Base-by-base conservation (phyloP, 2,113 vertebrate genomes). In the Tapirus terrestris region DNA sequence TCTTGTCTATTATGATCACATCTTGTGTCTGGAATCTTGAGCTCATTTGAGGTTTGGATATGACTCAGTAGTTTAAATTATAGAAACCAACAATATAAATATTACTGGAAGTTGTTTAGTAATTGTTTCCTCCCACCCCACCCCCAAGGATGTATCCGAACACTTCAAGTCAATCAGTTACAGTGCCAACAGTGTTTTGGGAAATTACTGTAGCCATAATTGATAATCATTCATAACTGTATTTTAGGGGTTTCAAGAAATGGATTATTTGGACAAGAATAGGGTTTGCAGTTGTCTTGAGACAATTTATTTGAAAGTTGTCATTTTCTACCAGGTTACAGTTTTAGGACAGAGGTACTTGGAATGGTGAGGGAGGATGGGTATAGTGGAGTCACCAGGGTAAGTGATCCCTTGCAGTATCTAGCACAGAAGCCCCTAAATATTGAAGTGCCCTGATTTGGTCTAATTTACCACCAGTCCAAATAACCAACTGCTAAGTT, bases 281-380 rank as follows among this genome's bases (percentile, higher is more conserved):
- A 81, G 17, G 25, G 9, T 85, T 36, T 67, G 17, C 17, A n/a
- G 23, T 51, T 94, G 23, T 29, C 53, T 85, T 60, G 21, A 53
- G n/a, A 14, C 76, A 48, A 12, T 96, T 63, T 81, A n/a, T 76
- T 85, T 61, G 68, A 72, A 91, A 6, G 36, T 45, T 84, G 21
- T 90, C 8, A 68, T 63, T 84, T 95, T 87, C 60, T 67, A 67
- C 6, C 18, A 18, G 23, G 33, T 25, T 33, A 23, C 12, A 13
- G 48, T 81, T 91, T 92, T 85, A 96, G 14, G 85, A 63, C 25
- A 94, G 51, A 84, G 11, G 21, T 53, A 39, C 29, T 93, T 93
- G 36, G 31, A 76, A 58, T n/a, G 4, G 1, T 88, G 14, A 79
- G 20, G 11, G n/a, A 75, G 16, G 58, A 79, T n/a, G 43, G 16